Evolutionary conservation across 2,888 invertebrate genomes (phyloP).

Genomic region (Caenorhabditis panamensis): DNA sequence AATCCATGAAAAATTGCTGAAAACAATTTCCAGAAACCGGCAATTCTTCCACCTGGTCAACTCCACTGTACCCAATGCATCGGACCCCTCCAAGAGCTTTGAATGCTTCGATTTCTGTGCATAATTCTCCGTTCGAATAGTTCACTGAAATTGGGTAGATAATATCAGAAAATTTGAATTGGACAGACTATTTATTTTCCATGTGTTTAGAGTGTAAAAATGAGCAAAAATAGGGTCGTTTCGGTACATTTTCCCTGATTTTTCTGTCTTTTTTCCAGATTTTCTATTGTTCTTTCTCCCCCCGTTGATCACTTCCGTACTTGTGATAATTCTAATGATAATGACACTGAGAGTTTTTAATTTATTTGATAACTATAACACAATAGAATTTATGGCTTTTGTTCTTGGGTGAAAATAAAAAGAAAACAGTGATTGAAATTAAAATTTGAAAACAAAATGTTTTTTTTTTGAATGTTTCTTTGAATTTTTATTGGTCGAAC

Average conservation of each 20-base stretch:
- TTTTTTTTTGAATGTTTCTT: too few relatives aligned
- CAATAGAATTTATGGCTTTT: neutral
- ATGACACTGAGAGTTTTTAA: neutral
- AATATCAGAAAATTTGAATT: slow-evolving; percentile 7
- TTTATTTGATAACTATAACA: neutral
- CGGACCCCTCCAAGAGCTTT: slow-evolving; percentile 72
- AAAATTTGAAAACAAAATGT: too few relatives aligned
- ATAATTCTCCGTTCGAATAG: slow-evolving; percentile 3
- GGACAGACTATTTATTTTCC: slow-evolving; percentile 18
- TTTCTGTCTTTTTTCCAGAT: slow-evolving; percentile 36
- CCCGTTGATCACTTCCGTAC: slow-evolving; percentile 54
- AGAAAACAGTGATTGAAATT: neutral
- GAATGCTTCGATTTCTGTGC: slow-evolving; percentile 2
- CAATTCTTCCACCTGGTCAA: slow-evolving; percentile 53
- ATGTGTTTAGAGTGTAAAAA: neutral
- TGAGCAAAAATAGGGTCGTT: slow-evolving; percentile 9
- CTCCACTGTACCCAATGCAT: slow-evolving; percentile 79
- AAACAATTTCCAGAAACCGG: slow-evolving; percentile 56
- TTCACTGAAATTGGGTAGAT: slow-evolving; percentile 2
- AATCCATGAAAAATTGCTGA: neutral
- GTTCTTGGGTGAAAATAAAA: slow-evolving; percentile 5
- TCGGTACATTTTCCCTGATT: neutral
- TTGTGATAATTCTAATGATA: slow-evolving; percentile 29
- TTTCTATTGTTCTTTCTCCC: slow-evolving; percentile 1
- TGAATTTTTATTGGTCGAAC: too few relatives aligned